phyloP scores from a whole-genome alignment of 2,888 invertebrate species.

The Apodemia duryi region DNA sequence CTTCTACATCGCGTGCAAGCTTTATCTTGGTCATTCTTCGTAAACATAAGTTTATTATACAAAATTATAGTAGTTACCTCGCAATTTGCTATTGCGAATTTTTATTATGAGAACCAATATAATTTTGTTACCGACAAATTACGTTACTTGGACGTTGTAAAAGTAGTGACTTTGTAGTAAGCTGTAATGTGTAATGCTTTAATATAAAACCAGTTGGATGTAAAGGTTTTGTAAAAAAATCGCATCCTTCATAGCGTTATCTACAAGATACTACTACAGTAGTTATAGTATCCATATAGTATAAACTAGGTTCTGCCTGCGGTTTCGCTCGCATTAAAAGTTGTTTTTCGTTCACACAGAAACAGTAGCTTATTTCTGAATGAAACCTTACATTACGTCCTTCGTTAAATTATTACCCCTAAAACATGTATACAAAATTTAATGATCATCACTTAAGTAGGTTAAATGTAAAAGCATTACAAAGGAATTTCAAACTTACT shows the following conservation, averaged over 20 bases:
- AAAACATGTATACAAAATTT: too few relatives aligned
- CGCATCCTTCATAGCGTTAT: neutral
- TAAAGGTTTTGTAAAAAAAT: neutral
- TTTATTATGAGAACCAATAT: constrained; percentile 49
- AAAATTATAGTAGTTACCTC: constrained; percentile 56
- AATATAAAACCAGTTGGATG: neutral
- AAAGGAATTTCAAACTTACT: too few relatives aligned
- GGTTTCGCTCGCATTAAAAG: too few relatives aligned
- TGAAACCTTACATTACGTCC: too few relatives aligned
- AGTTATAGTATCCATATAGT: too few relatives aligned
- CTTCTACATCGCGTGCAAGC: constrained; percentile 48
- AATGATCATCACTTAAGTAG: too few relatives aligned
- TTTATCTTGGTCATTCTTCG: constrained; percentile 44
- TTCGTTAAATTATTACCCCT: too few relatives aligned
- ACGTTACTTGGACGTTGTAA: constrained; percentile 24
- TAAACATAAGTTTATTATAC: constrained; percentile 52
- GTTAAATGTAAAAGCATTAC: too few relatives aligned
- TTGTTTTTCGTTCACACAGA: too few relatives aligned
- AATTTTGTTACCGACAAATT: constrained; percentile 34
- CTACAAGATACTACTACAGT: too few relatives aligned
- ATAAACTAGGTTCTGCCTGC: too few relatives aligned
- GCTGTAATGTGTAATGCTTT: neutral
- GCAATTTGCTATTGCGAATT: constrained; percentile 57
- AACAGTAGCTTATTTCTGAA: too few relatives aligned
- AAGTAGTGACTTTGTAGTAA: neutral